A percentile compares a stretch with the other conserved stretches of the same genome.
These are phyloP conservation scores for Hylaea fasciaria DNA, from an alignment of 2,888 invertebrate genomes.

Conservation along the genomic window DNA sequence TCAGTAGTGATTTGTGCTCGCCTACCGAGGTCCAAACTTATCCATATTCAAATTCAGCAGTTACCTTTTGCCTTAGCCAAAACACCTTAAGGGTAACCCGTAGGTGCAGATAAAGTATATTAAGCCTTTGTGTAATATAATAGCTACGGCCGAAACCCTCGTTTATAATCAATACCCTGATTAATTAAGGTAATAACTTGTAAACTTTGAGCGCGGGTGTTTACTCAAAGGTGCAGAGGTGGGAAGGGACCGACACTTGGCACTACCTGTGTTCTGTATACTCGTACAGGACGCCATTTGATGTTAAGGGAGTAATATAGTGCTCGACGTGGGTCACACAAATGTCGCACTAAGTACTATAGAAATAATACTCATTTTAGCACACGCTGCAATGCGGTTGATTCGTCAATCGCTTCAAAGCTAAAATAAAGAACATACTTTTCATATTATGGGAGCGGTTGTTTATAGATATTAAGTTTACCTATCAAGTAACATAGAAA, in stretches of 20 bases:
- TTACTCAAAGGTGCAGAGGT: slow-evolving; percentile 12
- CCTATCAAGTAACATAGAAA: too few species aligned
- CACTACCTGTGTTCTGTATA: background rate
- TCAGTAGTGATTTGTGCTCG: too few species aligned
- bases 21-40: background rate
- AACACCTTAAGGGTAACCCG: slow-evolving; percentile 1
- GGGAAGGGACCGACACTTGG: slow-evolving; percentile 1
- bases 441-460: too few species aligned
- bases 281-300: background rate
- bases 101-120: slow-evolving; percentile 12
- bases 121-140: slow-evolving; percentile 16
- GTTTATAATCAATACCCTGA: slow-evolving; percentile 32
- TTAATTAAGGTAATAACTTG: slow-evolving; percentile 33
- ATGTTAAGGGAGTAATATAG: too few species aligned
- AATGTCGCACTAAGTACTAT: too few species aligned
- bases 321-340: too few species aligned
- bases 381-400: too few species aligned
- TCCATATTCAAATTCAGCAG: background rate
- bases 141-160: slow-evolving; percentile 22
- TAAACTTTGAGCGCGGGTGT: slow-evolving; percentile 18
- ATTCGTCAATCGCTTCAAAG: too few species aligned
- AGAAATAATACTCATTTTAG: too few species aligned
- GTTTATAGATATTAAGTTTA: too few species aligned
- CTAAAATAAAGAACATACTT: too few species aligned
- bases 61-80: slow-evolving; percentile 2